phyloP scores from a whole-genome alignment of 1,140 invertebrate genomes.

The Neodiprion virginianus region DNA sequence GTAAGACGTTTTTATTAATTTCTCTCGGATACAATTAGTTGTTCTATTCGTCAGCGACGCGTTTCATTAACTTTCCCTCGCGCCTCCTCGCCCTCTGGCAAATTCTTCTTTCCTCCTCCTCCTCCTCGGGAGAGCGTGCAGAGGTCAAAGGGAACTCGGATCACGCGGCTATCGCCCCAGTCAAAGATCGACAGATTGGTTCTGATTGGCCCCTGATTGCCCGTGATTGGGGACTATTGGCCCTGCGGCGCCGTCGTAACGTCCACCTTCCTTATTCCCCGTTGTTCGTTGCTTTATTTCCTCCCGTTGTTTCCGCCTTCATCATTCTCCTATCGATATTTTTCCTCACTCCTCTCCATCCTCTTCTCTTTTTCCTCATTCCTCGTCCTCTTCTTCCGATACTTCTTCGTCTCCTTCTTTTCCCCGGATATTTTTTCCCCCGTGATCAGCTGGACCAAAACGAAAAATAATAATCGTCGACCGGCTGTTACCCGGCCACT shows the following conservation, averaged over 20 bases:
- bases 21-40: slow-evolving; percentile 63
- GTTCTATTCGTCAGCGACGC: slow-evolving; percentile 60
- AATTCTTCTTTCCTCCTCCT: background rate
- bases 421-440: no score
- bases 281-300: background rate
- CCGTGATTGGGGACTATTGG: background rate
- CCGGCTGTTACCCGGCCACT: slow-evolving; percentile 48
- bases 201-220: slow-evolving; percentile 1
- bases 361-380: background rate
- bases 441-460: slow-evolving; percentile 37
- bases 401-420: no score
- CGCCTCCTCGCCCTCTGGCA: background rate
- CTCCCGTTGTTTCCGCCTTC: background rate
- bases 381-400: no score
- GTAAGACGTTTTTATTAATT: slow-evolving; percentile 61
- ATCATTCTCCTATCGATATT: background rate
- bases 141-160: background rate
- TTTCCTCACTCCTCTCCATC: background rate
- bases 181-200: slow-evolving; percentile 2
- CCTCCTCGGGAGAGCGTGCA: background rate
- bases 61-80: slow-evolving; percentile 54
- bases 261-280: background rate
- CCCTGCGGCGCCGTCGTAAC: no score
- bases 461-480: slow-evolving; percentile 60
- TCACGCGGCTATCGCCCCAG: background rate